Conservation (phyloP, 1,140 invertebrate species). For the Steinernema khuongi region DNA sequence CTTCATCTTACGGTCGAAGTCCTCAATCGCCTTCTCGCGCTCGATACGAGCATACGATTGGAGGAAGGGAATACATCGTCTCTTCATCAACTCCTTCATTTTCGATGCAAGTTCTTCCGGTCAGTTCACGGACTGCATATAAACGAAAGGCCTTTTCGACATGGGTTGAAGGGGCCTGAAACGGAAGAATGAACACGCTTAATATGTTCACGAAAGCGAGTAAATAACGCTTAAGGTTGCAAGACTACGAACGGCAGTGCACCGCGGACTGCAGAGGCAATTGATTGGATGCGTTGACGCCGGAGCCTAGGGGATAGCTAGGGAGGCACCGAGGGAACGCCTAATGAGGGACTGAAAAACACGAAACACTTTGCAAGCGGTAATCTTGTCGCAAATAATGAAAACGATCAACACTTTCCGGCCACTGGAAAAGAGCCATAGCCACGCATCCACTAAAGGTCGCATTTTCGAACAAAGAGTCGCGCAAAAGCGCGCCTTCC, state of each 20-base stretch:
- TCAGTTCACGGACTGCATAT: background rate
- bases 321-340: background rate
- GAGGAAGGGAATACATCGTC: background rate
- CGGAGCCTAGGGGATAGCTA: background rate
- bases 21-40: conserved; percentile 2
- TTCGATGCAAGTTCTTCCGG: too few relatives aligned
- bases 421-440: too few relatives aligned
- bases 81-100: background rate
- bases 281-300: conserved; percentile 3
- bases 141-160: background rate
- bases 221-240: background rate
- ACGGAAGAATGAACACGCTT: background rate
- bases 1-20: conserved; percentile 5
- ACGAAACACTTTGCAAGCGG: too few relatives aligned
- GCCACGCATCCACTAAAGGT: too few relatives aligned
- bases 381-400: too few relatives aligned
- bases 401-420: too few relatives aligned
- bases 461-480: too few relatives aligned
- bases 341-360: too few relatives aligned
- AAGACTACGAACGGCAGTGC: background rate
- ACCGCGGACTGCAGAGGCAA: background rate
- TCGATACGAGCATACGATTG: background rate
- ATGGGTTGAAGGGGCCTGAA: too few relatives aligned
- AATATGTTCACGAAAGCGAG: background rate
- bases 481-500: too few relatives aligned